These are phyloP conservation scores for Strix uralensis DNA, from an alignment of 2,113 vertebrate species.

Conservation along the genomic window DNA sequence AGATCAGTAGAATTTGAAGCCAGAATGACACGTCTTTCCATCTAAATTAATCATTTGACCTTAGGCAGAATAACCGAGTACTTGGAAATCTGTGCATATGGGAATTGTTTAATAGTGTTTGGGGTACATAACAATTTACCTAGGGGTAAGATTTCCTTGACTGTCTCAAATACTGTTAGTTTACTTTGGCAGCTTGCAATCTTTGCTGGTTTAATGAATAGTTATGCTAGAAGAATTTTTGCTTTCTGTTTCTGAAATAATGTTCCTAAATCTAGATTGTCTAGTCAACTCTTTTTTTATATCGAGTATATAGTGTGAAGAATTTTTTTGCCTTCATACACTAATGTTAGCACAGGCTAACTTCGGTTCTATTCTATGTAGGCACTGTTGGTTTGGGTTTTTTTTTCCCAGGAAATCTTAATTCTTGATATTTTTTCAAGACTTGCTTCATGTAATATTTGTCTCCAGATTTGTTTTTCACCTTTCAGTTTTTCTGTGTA, in stretches of 20 bases:
- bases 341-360: background rate
- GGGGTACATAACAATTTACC: background rate
- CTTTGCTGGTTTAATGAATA: background rate
- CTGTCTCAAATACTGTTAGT: background rate
- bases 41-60: background rate
- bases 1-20: background rate
- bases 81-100: background rate
- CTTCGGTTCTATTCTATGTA: background rate
- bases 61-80: background rate
- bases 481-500: slow-evolving; percentile 23
- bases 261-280: background rate
- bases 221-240: background rate
- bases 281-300: background rate
- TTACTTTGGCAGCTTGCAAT: background rate
- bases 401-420: background rate
- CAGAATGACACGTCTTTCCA: background rate
- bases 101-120: background rate
- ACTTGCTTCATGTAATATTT: slow-evolving; percentile 1
- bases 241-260: background rate
- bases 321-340: background rate
- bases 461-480: slow-evolving; percentile 19
- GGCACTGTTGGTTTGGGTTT: background rate
- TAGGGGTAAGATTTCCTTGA: background rate
- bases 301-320: background rate
- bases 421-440: background rate